Percentiles rank a stretch among this genome's conserved stretches.
Evolutionary conservation across 2,797 vertebrate genomes (phyloP).

Genomic region (Gymnodraco acuticeps): DNA sequence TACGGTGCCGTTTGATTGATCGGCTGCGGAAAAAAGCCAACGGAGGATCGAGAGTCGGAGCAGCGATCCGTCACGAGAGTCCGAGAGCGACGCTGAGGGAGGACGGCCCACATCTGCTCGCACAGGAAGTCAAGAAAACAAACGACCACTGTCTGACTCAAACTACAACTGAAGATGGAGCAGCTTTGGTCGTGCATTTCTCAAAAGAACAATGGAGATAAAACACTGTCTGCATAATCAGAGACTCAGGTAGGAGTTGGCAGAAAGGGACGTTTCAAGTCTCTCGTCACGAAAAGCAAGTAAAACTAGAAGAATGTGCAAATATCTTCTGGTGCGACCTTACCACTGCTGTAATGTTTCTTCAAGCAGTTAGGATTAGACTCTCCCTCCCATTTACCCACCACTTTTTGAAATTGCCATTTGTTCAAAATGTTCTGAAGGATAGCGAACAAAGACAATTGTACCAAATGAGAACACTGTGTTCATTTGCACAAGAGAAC

Average conservation of each 20-base stretch:
- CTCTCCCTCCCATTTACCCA: no score
- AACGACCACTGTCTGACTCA: slow-evolving; percentile 8
- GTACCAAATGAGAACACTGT: no score
- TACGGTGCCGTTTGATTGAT: slow-evolving; percentile 61
- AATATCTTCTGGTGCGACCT: no score
- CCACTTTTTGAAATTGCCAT: no score
- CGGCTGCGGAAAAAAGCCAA: slow-evolving; percentile 30
- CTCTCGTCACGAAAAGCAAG: slow-evolving; percentile 4
- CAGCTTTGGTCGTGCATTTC: slow-evolving; percentile 19
- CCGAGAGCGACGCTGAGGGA: slow-evolving; percentile 36
- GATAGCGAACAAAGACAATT: no score
- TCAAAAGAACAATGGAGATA: slow-evolving; percentile 28
- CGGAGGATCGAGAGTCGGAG: slow-evolving; percentile 42
- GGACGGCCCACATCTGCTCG: slow-evolving; percentile 50
- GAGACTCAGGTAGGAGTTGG: neutral
- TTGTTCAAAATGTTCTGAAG: no score
- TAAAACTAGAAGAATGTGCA: neutral
- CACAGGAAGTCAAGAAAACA: slow-evolving; percentile 29
- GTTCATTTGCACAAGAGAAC: no score
- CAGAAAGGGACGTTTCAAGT: neutral
- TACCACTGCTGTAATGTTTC: no score
- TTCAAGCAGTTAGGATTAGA: no score
- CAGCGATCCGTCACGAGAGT: slow-evolving; percentile 61
- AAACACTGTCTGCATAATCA: slow-evolving; percentile 2
- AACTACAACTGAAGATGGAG: slow-evolving; percentile 33